These are phyloP conservation scores for Harpagus bidentatus DNA, from an alignment of 2,113 vertebrate species.

Conservation along the genomic window DNA sequence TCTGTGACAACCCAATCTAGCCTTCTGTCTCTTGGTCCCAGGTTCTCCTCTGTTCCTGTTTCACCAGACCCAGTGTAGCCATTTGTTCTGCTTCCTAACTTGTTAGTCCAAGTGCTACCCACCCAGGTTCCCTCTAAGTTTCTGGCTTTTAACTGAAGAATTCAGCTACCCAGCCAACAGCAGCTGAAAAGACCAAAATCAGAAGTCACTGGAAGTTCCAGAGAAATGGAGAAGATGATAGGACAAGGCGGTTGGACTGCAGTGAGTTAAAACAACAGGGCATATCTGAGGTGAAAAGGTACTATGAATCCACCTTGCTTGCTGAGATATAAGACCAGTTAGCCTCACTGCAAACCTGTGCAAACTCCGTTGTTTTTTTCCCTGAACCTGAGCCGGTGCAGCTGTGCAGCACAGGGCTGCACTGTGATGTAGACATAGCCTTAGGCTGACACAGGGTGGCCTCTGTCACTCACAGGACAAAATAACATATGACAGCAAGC, in stretches of 20 bases:
- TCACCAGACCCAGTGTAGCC: background rate
- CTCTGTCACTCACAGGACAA: background rate
- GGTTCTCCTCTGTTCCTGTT: background rate
- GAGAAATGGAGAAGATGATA: background rate
- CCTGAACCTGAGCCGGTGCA: accelerated
- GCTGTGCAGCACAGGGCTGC: background rate
- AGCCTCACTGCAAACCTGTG: background rate
- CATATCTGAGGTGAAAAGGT: background rate
- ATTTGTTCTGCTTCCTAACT: background rate
- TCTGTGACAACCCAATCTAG: background rate
- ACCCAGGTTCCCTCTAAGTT: background rate
- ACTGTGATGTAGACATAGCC: background rate
- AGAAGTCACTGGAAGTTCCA: background rate
- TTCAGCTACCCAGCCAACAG: background rate
- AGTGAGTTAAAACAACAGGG: background rate
- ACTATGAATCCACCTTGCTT: background rate
- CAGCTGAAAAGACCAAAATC: background rate
- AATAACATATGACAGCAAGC: background rate
- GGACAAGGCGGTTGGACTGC: background rate
- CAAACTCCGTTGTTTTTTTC: background rate
- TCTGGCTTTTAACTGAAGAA: background rate
- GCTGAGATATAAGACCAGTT: background rate
- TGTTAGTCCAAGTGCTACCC: background rate
- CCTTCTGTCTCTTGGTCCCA: background rate
- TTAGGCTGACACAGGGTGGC: background rate